Base-by-base conservation (phyloP, 1,140 invertebrate genomes). In the Drosophila rhopaloa region DNA sequence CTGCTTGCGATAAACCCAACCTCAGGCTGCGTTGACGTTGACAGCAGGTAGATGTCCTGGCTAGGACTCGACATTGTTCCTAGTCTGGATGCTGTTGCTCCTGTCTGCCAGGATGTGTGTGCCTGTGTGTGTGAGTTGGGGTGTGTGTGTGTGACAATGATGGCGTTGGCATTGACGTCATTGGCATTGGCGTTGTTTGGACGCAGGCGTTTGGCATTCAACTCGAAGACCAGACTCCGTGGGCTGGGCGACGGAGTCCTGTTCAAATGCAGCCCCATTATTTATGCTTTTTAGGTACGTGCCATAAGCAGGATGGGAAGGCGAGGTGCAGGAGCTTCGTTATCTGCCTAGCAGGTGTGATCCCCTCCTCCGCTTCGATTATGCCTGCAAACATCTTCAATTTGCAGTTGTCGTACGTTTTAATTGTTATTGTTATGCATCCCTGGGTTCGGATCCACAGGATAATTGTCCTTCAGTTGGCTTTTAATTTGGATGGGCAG, bases 401-500 rank as follows among this genome's bases (percentile, higher is more conserved):
- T 88, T 78, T 88, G 84, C 84, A 84, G 84, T 88, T 88, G 84
- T 88, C 84, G 84, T 88, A 88, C 84, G 74, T 74, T 88, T 89
- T 88, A 89, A 89, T 89, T 88, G 84, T 81, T 88, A 88, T 88
- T 74, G 84, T 89, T 89, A 78, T 88, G 84, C 84, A 75, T 74
- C 79, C 56, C 78, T 75, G 58, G 55, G 24, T 24, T 32, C 54
- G 51, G 43, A 55, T 48, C 46, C 40, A 44, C 1, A 41, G 57
- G 78, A 81, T 86, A 88, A 86, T 86, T 79, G 83, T 55, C 53
- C 55, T 76, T 59, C 62, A 62, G 74, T 75, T 71, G 50, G 51
- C 47, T 66, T 70, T 76, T 75, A 86, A 81, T 78, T 78, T 62
- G 62, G 68, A 81, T 86, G 60, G 54, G 37, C 48, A 44, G 61